Evolutionary conservation across 2,113 vertebrate species (phyloP).

Genomic region (Raja brachyura): DNA sequence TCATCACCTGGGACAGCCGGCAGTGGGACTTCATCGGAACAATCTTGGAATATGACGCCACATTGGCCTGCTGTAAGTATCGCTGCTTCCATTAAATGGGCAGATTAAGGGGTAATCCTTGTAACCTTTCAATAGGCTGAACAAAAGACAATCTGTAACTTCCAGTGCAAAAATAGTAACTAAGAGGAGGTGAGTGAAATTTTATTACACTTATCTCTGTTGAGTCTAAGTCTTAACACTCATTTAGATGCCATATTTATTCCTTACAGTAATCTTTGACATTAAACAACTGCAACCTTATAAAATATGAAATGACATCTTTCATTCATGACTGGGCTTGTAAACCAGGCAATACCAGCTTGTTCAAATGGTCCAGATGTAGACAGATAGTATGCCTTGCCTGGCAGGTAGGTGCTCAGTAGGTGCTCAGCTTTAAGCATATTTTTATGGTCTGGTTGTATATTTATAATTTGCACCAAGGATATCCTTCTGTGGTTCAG

Average conservation of each 20-base stretch:
- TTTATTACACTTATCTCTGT: not conserved
- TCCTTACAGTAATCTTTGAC: not conserved
- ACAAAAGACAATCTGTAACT: not conserved
- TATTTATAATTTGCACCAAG: not conserved
- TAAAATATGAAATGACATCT: not conserved
- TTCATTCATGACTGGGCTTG: not conserved
- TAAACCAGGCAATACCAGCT: not conserved
- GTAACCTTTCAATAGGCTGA: not conserved
- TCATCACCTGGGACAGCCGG: conserved; percentile 55
- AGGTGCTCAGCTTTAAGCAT: not conserved
- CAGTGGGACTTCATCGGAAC: conserved; percentile 52
- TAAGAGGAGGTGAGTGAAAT: not conserved
- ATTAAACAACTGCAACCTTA: not conserved
- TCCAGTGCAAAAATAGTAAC: not conserved
- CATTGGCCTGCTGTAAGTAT: conserved; percentile 3
- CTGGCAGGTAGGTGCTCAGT: not conserved
- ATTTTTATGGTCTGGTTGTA: not conserved
- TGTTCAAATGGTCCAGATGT: not conserved
- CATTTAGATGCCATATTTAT: not conserved
- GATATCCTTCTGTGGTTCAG: too few relatives aligned
- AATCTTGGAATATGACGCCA: not conserved
- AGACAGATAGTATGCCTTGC: not conserved
- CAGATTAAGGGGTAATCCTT: not conserved
- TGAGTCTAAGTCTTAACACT: not conserved
- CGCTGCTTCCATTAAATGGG: not conserved